Conservation (phyloP, 1,140 invertebrate genomes). For the Conopomorpha cramerella region DNA sequence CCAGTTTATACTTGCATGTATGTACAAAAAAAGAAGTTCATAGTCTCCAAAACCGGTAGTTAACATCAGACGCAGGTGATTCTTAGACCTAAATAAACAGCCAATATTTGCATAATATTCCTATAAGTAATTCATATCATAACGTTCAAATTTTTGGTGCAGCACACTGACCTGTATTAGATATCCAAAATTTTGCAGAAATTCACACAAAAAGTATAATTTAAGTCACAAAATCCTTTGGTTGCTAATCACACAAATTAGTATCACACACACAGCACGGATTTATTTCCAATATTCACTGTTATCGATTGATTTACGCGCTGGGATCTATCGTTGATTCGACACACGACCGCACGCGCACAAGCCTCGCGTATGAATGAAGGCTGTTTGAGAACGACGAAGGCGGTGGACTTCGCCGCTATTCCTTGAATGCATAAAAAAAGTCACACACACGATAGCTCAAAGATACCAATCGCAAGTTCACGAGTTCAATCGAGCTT, state of each 20-base stretch:
- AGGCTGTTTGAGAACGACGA: no score
- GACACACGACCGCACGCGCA: background rate
- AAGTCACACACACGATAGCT: background rate
- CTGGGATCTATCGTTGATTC: no score
- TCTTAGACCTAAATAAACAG: background rate
- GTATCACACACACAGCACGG: background rate
- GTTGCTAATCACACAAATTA: background rate
- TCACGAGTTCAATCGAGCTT: no score
- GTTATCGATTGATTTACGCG: no score
- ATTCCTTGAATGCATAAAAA: no score
- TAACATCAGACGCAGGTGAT: background rate
- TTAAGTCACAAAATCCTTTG: background rate
- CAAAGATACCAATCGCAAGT: background rate
- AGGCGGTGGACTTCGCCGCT: no score
- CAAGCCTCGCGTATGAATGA: background rate
- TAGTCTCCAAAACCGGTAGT: background rate
- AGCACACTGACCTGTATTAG: no score
- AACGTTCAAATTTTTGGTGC: no score
- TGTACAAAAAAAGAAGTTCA: background rate
- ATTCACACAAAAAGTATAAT: background rate
- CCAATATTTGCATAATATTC: background rate
- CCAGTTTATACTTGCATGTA: background rate
- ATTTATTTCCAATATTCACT: background rate
- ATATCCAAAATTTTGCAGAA: background rate
- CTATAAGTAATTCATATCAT: background rate